phyloP scores from a whole-genome alignment of 2,888 invertebrate species.

The Caenorhabditis sp. region DNA sequence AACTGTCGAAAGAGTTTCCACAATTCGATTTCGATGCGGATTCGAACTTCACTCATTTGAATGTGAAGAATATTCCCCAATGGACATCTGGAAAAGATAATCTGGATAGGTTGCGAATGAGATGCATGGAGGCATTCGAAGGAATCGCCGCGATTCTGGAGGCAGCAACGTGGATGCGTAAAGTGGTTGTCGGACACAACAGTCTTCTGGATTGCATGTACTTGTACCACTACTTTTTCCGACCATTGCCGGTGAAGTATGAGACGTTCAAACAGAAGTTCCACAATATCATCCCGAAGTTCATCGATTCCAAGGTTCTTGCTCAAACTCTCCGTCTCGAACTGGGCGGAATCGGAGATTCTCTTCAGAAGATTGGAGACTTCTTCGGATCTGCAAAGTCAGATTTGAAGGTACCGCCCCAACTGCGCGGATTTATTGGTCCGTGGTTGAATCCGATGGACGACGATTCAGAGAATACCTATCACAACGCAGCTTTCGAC shows the following conservation, averaged over 20 bases:
- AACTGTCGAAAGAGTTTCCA: slow-evolving; percentile 26
- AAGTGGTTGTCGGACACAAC: slow-evolving; percentile 52
- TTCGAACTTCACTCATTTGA: not conserved
- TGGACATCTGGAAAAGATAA: slow-evolving; percentile 3
- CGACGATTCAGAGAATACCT: slow-evolving; percentile 22
- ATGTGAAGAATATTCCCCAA: slow-evolving; percentile 10
- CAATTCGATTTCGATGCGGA: slow-evolving; percentile 18
- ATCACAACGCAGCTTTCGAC: slow-evolving; percentile 57
- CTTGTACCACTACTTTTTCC: slow-evolving; percentile 50
- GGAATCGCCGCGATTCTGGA: slow-evolving; percentile 37
- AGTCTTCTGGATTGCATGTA: slow-evolving; percentile 57
- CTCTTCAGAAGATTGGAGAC: slow-evolving; percentile 38
- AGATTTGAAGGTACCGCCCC: slow-evolving; percentile 41
- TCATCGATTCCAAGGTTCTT: slow-evolving; percentile 47
- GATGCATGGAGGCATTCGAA: slow-evolving; percentile 33
- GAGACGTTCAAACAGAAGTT: slow-evolving; percentile 39
- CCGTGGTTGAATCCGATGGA: slow-evolving; percentile 39
- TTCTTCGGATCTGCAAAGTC: slow-evolving; percentile 37
- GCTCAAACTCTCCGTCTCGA: slow-evolving; percentile 32
- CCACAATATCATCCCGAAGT: slow-evolving; percentile 19
- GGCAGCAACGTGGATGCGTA: slow-evolving; percentile 14
- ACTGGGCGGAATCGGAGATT: slow-evolving; percentile 25
- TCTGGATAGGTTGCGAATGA: not conserved
- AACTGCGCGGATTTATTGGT: slow-evolving; percentile 31
- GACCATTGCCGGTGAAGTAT: slow-evolving; percentile 34